Evolutionary conservation across 2,888 invertebrate species (phyloP).

Genomic region (Anagyrus pseudococci): DNA sequence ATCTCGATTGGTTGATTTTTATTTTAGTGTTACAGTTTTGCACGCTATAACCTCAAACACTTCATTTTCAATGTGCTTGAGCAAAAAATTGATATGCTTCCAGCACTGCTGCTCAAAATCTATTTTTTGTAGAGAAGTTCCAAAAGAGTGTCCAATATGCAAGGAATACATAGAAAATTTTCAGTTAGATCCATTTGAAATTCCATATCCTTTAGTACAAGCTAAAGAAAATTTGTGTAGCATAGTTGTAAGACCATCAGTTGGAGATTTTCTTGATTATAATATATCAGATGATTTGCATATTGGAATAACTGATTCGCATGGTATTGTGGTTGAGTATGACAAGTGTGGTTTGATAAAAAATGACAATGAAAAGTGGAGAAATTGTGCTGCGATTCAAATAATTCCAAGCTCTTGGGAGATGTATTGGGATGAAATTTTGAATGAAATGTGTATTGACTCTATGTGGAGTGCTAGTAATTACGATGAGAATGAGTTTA

Average conservation of each 20-base stretch:
- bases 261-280: conserved; percentile 87
- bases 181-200: conserved; percentile 59
- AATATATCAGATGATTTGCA: conserved; percentile 85
- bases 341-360: conserved; percentile 75
- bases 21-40: too few species aligned
- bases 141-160: conserved; percentile 81
- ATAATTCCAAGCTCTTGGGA: conserved; percentile 53
- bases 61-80: conserved; percentile 11
- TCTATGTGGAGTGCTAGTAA: conserved; percentile 71
- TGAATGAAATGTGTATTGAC: conserved; percentile 64
- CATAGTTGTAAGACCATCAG: conserved; percentile 86
- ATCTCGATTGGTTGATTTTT: too few species aligned
- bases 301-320: conserved; percentile 87
- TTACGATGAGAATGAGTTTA: conserved; percentile 79
- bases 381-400: conserved; percentile 47
- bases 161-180: conserved; percentile 14
- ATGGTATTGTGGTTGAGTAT: conserved; percentile 82
- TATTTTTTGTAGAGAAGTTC: conserved; percentile 84
- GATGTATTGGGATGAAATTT: conserved; percentile 52
- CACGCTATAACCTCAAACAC: too few species aligned
- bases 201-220: conserved; percentile 87
- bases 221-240: conserved; percentile 82
- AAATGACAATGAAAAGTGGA: conserved; percentile 51
- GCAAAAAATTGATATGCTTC: conserved; percentile 76
- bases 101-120: conserved; percentile 83